Base-by-base conservation (phyloP, 2,888 invertebrate genomes). In the Harpagoxenus sublaevis region DNA sequence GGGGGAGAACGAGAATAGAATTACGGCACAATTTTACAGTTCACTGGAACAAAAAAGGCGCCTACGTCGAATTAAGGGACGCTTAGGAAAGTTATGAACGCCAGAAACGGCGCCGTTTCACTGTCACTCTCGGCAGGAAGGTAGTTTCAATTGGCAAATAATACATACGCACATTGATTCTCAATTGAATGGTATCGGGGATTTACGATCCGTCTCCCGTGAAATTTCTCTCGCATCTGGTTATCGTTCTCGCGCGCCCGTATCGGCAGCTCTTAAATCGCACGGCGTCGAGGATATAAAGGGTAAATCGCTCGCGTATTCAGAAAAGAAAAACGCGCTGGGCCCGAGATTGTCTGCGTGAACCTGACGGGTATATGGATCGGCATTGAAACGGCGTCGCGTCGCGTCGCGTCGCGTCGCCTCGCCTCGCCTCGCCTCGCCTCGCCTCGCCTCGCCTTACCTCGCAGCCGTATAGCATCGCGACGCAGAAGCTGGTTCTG, bases 241-340 rank as follows among this genome's bases (percentile, higher is more conserved):
- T 70, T 70, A 79, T 79, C 70, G 60, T 70, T 70, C 48, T 70
- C 45, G 6, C 23, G 79, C 35, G 57, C 10, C 45, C 57, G 35
- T 35, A 79, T 79, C 78, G 78, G 78, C 68, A 79, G 68, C 57
- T 70, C 60, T 79, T 79, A 70, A 70, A 48, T 53, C 78, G 68
- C 68, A 57, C 45, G 57, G 68, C 35, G 3, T 70, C 70, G 35
- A 23, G 79, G 48, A 45, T 77, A 70, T 70, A 70, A 70, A 48
- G 45, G 35, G 48, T 79, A 79, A 79, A 79, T 79, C 79, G 70
- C 48, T 79, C 79, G 79, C 70, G 70, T 35, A 60, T 79, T 35
- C 48, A 28, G 79, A 70, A 48, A 70, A 60, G 57, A 79, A 79
- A 79, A 79, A 70, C 68, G 78, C 55, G 53, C n/a, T 10, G 23